Evolutionary conservation across 2,113 vertebrate species (phyloP).

Genomic region (Martes martes): DNA sequence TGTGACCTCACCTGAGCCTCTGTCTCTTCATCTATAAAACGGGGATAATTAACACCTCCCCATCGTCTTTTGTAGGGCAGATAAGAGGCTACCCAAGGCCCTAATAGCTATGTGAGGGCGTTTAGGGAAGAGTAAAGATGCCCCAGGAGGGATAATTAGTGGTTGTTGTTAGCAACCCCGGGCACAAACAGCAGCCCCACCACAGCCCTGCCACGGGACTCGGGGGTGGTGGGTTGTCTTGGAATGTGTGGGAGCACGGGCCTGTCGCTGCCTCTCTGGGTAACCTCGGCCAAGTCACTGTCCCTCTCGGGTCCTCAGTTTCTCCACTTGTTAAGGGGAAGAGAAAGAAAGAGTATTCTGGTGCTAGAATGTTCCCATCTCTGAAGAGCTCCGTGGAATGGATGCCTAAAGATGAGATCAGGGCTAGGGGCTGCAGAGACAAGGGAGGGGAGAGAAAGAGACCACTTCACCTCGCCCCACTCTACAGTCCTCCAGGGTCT

Average conservation of each 20-base stretch:
- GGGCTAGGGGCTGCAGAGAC: not conserved
- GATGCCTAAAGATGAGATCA: not conserved
- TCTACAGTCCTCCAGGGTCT: not conserved
- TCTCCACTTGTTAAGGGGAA: not conserved
- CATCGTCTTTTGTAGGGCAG: conserved; percentile 24
- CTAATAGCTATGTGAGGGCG: conserved; percentile 51
- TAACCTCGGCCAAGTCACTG: not conserved
- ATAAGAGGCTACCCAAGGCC: conserved; percentile 20
- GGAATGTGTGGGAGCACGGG: not conserved
- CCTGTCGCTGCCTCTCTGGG: not conserved
- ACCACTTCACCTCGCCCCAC: not conserved
- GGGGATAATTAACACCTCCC: conserved; percentile 57
- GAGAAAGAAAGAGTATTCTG: not conserved
- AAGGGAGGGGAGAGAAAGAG: not conserved
- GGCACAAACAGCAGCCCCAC: not conserved
- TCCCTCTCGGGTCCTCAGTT: not conserved
- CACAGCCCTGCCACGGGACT: not conserved
- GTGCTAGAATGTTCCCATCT: too few species aligned
- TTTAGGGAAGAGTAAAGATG: conserved; percentile 14
- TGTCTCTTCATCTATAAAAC: conserved; percentile 46
- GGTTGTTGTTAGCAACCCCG: not conserved
- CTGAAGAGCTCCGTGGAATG: too few species aligned
- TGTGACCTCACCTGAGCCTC: conserved; percentile 32
- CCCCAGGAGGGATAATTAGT: conserved; percentile 25
- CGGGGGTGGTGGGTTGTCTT: accelerated